phyloP scores from a whole-genome alignment of 2,113 vertebrate genomes.

The Paramisgurnus dabryanus region DNA sequence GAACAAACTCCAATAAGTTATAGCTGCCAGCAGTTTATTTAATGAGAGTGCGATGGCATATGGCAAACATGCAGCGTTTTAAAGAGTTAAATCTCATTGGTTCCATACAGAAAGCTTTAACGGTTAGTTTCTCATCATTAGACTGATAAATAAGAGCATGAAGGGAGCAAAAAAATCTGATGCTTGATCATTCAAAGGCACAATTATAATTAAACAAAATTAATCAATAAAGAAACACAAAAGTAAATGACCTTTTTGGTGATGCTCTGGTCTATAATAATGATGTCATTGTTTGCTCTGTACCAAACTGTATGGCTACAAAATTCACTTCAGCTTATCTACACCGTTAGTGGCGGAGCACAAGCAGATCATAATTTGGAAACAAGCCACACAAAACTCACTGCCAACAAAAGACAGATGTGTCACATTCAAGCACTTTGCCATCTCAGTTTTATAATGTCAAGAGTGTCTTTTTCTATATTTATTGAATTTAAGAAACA shows the following conservation, averaged over 20 bases:
- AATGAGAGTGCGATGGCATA: constrained; percentile 40
- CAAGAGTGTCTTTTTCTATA: not conserved
- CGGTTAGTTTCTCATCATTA: constrained; percentile 29
- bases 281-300: too few relatives aligned
- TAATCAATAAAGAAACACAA: too few relatives aligned
- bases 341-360: not conserved
- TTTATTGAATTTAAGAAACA: constrained; percentile 47
- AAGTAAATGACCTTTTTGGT: too few relatives aligned
- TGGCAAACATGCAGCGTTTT: constrained; percentile 49
- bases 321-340: not conserved
- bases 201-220: too few relatives aligned
- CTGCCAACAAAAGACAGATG: too few relatives aligned
- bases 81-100: constrained; percentile 15
- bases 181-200: not conserved
- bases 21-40: constrained; percentile 58
- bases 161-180: not conserved
- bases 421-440: not conserved
- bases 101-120: constrained; percentile 7
- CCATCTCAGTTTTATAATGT: not conserved
- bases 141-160: not conserved
- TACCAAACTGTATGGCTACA: not conserved
- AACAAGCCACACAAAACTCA: not conserved
- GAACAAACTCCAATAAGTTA: constrained; percentile 34
- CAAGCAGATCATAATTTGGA: not conserved
- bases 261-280: too few relatives aligned